These are phyloP conservation scores for Andrena minutula DNA, from an alignment of 2,888 invertebrate genomes.

Conservation along the genomic window DNA sequence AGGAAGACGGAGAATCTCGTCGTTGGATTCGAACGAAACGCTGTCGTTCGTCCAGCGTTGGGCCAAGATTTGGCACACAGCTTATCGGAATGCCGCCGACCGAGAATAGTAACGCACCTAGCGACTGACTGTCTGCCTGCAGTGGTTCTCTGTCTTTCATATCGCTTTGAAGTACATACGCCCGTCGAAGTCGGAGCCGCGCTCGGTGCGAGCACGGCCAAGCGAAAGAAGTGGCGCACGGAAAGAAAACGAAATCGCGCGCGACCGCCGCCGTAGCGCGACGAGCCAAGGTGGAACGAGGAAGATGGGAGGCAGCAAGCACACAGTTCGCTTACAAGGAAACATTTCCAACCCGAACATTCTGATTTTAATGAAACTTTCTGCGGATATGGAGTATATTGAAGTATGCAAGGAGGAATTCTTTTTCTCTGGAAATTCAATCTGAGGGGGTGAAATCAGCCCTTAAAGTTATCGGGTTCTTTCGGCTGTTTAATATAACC, in stretches of 20 bases:
- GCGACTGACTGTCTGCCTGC: conserved; percentile 73
- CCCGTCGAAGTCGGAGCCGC: background rate
- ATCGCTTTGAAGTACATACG: conserved; percentile 34
- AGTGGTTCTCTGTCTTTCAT: conserved; percentile 75
- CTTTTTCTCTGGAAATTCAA: too few species aligned
- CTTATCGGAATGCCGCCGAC: conserved; percentile 83
- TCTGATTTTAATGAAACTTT: too few species aligned
- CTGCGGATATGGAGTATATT: too few species aligned
- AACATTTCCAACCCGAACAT: too few species aligned
- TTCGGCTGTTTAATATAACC: too few species aligned
- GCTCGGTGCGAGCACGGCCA: background rate
- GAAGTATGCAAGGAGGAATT: too few species aligned
- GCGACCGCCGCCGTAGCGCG: background rate
- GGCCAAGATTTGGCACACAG: conserved; percentile 80
- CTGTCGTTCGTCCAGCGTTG: conserved; percentile 63
- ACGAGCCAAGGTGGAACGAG: too few species aligned
- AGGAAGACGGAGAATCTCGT: conserved; percentile 28
- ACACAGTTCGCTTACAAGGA: too few species aligned
- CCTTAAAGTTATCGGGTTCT: too few species aligned
- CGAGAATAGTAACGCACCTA: conserved; percentile 81
- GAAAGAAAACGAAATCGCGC: conserved; percentile 11
- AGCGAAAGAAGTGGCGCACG: background rate
- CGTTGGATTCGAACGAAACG: conserved; percentile 41
- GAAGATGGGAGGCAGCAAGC: too few species aligned
- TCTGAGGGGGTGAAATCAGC: too few species aligned